Evolutionary conservation across 2,113 vertebrate genomes (phyloP).

Genomic region (human (Homo sapiens)): GRCh38 chr6:32955001-32955500

Average conservation of each 20-base stretch:
- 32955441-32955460: neutral
- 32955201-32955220: neutral
- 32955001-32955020: neutral
- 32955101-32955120: neutral
- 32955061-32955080: neutral
- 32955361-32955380: neutral
- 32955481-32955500: neutral
- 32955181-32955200: neutral
- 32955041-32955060: neutral
- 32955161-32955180: neutral
- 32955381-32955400: neutral
- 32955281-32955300: neutral
- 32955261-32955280: neutral
- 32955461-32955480: neutral
- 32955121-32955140: neutral
- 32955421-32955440: neutral
- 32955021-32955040: neutral
- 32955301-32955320: neutral
- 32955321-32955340: neutral
- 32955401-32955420: neutral
- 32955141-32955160: neutral
- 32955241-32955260: neutral
- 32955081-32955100: neutral
- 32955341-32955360: neutral
- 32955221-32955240: neutral